Conservation (phyloP, 1,140 invertebrate species). For the Drosophila asahinai region DNA sequence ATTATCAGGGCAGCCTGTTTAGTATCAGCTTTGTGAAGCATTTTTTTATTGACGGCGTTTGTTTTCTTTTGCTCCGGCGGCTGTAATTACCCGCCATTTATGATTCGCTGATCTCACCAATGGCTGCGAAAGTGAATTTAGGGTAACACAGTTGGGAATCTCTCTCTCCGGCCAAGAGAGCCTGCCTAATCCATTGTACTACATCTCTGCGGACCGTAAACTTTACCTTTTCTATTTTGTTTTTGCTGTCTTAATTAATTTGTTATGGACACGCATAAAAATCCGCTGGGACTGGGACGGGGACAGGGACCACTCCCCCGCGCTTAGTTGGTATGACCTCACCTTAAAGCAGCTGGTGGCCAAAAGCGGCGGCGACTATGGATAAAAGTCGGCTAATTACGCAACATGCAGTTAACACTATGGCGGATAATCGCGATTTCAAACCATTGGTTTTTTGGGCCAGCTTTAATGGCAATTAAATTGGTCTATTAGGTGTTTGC, state of each 20-base stretch:
- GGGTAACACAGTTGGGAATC: constrained; percentile 13
- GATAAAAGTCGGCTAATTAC: constrained; percentile 42
- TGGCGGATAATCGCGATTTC: constrained; percentile 30
- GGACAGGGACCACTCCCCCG: constrained; percentile 17
- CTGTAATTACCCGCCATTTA: constrained; percentile 27
- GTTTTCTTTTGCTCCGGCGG: not conserved
- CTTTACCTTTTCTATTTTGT: not conserved
- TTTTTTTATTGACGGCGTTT: constrained; percentile 15
- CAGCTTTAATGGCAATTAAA: constrained; percentile 12
- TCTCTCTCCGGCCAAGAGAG: not conserved
- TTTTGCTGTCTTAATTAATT: constrained; percentile 47
- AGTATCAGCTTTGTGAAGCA: not conserved
- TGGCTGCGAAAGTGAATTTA: constrained; percentile 25
- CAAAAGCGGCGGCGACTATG: constrained; percentile 7
- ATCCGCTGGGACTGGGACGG: constrained; percentile 10
- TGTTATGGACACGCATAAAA: constrained; percentile 41
- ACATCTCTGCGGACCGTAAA: constrained; percentile 32
- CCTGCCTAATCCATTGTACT: constrained; percentile 3
- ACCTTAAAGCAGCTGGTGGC: constrained; percentile 22
- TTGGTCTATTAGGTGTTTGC: constrained; percentile 28
- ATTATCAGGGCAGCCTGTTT: constrained; percentile 17
- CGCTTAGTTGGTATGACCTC: constrained; percentile 15
- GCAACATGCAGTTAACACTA: constrained; percentile 34
- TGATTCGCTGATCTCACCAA: constrained; percentile 24
- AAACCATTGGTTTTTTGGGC: constrained; percentile 36